Conservation (phyloP, 1,140 invertebrate species). For the Myzus persicae region DNA sequence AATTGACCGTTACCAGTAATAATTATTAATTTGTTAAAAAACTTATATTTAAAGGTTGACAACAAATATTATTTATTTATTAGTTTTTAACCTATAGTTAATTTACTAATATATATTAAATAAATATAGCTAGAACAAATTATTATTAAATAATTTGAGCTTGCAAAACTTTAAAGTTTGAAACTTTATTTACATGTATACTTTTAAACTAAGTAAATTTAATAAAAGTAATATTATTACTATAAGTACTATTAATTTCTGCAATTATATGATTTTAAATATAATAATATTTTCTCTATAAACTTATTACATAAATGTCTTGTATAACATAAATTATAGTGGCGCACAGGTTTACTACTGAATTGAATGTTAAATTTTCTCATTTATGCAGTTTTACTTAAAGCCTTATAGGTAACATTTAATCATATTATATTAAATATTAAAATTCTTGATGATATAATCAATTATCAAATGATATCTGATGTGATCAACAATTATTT, state of each 20-base stretch:
- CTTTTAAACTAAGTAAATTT: background rate
- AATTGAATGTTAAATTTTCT: background rate
- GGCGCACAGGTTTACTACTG: background rate
- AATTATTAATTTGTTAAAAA: constrained; percentile 24
- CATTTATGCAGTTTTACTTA: no score
- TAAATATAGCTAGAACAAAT: background rate
- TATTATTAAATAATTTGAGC: background rate
- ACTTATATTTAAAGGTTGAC: background rate
- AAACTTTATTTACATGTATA: background rate
- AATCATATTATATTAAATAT: background rate
- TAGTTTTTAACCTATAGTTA: background rate
- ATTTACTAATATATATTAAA: background rate
- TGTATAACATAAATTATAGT: background rate
- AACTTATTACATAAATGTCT: background rate
- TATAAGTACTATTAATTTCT: background rate
- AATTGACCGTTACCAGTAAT: background rate
- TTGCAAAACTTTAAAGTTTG: no score
- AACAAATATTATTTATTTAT: constrained; percentile 13
- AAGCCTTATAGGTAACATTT: background rate
- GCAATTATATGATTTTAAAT: no score
- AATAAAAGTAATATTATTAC: background rate
- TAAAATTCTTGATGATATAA: background rate
- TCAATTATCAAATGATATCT: background rate
- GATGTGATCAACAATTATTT: background rate
- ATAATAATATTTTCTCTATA: background rate